Base-by-base conservation (phyloP, 2,113 vertebrate genomes). In the Oreotrochilus melanogaster region DNA sequence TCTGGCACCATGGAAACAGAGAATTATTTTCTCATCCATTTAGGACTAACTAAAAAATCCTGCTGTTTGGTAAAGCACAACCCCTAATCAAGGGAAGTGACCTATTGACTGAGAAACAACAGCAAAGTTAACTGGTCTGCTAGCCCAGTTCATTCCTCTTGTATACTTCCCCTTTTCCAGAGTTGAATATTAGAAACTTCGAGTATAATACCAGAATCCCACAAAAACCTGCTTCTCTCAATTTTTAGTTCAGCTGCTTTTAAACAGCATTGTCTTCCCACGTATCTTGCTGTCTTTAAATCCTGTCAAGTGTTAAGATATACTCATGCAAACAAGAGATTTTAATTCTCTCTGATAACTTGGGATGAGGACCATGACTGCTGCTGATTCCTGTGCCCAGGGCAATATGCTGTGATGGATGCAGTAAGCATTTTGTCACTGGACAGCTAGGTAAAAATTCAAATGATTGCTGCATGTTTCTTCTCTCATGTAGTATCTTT, bases 61-160 rank as follows among this genome's bases (percentile, higher is more conserved):
- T 93, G 16, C 30, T 73, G 82, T 62, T 86, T 86, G 75, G 39
- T 50, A 88, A 24, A 96, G 65, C 79, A 72, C 73, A 93, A 83
- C 65, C 72, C 25, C 48, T 96, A 94, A 81, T 39, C n/a, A 69
- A 84, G 61, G 39, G 56, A 83, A 90, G 16, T 80, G 78, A 92
- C 82, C 72, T 93, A 84, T 33, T 88, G 90, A 83, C 78, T 84
- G 65, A 67, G 94, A 89, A 93, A 48, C 56, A 93, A 24, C 48
- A 84, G 35, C 72, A 88, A 91, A 95, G 37, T 65, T 96, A 83
- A 72, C 48, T 71, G 66, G n/a, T 83, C 53, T 94, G 76, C 65
- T 81, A 64, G 31, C 14, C 14, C 33, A 57, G 28, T 78, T 93
- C 70, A 90, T 83, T 88, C 92, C 53, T 74, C 60, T 67, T 11